A percentile compares a stretch with the other conserved stretches of the same genome.
Conservation (phyloP, 2,888 invertebrate genomes). For the Endomychus coccineus region DNA sequence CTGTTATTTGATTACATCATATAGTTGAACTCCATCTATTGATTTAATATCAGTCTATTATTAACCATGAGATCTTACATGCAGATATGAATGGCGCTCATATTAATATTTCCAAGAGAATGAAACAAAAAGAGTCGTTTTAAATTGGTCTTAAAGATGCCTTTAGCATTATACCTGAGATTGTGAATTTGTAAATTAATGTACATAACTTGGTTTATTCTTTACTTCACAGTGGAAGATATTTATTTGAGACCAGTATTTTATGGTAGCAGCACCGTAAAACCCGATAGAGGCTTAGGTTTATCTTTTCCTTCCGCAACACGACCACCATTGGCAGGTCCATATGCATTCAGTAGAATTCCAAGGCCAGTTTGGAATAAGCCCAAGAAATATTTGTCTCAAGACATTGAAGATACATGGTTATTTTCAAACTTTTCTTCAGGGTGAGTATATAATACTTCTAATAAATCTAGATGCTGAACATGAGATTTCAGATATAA, state of each 20-base stretch:
- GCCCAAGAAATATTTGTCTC: conserved; percentile 71
- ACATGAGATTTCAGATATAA: conserved; percentile 48
- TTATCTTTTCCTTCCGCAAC: conserved; percentile 53
- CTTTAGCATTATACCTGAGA: too few relatives aligned
- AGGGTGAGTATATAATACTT: conserved; percentile 48
- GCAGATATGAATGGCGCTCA: too few relatives aligned
- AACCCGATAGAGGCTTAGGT: conserved; percentile 41
- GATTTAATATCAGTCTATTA: too few relatives aligned
- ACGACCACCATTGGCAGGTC: conserved; percentile 76
- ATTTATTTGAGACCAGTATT: conserved; percentile 41
- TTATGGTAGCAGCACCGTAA: conserved; percentile 41
- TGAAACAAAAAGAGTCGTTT: too few relatives aligned
- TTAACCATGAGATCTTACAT: too few relatives aligned
- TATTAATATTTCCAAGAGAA: too few relatives aligned
- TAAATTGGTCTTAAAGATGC: too few relatives aligned
- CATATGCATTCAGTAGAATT: conserved; percentile 83
- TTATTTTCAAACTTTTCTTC: conserved; percentile 75
- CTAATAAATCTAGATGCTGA: too few relatives aligned
- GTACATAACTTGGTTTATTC: conserved; percentile 12
- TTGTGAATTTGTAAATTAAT: too few relatives aligned
- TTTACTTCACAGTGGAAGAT: conserved; percentile 36
- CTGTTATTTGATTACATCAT: too few relatives aligned
- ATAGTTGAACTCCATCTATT: too few relatives aligned
- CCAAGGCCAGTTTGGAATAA: conserved; percentile 72
- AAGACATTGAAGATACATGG: conserved; percentile 71